These are phyloP conservation scores for Podargus strigoides DNA, from an alignment of 2,797 vertebrate species.

Conservation along the genomic window DNA sequence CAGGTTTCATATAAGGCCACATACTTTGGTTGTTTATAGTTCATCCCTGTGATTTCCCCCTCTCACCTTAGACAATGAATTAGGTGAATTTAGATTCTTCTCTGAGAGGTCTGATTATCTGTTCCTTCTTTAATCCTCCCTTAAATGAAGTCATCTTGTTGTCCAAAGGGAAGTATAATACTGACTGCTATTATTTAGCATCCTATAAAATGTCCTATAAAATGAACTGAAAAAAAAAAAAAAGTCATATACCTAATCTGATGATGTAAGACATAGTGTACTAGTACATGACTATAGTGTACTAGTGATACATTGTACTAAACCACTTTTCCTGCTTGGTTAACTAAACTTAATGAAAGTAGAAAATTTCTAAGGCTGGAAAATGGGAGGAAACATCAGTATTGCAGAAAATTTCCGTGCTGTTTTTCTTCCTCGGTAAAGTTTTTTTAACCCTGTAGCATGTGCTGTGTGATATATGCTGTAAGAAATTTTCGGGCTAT, in stretches of 20 bases:
- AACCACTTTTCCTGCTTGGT: neutral
- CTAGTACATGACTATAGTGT: no score
- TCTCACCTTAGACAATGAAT: neutral
- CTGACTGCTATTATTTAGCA: neutral
- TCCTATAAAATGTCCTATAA: neutral
- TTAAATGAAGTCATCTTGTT: neutral
- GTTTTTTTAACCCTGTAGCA: neutral
- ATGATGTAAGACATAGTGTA: neutral
- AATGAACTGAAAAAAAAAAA: neutral
- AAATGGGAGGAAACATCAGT: neutral
- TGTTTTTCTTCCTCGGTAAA: neutral
- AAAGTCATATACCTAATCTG: neutral
- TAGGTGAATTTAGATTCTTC: neutral
- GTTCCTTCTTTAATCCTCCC: neutral
- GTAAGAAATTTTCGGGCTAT: neutral
- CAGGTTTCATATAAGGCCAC: neutral
- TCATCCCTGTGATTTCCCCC: neutral
- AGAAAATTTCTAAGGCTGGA: neutral
- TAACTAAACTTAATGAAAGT: neutral
- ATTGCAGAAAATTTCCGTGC: neutral
- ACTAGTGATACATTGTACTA: no score
- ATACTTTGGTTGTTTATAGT: accelerated
- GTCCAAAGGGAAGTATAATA: neutral
- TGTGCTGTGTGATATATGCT: neutral
- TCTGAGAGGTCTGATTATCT: neutral